Base-by-base conservation (phyloP, 1,140 invertebrate species). In the Drosophila teissieri region DNA sequence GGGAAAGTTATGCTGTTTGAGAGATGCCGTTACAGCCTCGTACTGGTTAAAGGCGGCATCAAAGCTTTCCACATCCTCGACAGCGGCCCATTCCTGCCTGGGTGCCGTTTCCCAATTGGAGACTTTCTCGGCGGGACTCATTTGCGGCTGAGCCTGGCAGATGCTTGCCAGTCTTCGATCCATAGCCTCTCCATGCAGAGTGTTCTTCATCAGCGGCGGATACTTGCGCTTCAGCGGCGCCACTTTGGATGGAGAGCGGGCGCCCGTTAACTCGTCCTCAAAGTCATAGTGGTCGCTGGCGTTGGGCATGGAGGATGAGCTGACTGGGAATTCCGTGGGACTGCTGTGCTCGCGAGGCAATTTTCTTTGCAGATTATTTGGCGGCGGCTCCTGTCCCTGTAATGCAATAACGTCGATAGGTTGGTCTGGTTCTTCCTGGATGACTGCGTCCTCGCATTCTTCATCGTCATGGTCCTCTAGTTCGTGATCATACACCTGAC, bases 21-120 rank as follows among this genome's bases (percentile, higher is more conserved):
- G 14, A 0, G 55, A 24, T 0, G 44, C 45, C 4, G 8, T 56
- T 2, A 27, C 34, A 2, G 78, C 65, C 31, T 90, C 77, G 2
- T 78, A 65, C 44, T 65, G 45, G 7, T 79, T 64, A 15, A 92
- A 92, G 8, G 54, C 53, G 0, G 78, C 63, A 36, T 89, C 88
- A 24, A 92, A 92, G n/a, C 56, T 78, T 12, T 78, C 80, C 4
- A 92, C 91, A 64, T 92, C 91, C 36, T 92, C 91, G 12, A 92
- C 84, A 22, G 62, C 81, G 19, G 81, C 85, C 39, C 80, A 74
- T 7, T 79, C 72, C 0, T 53, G 42, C 12, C 55, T 73, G 40
- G 53, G 57, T 19, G 70, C 80, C 34, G 61, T 69, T 12, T 89
- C 63, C 91, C 91, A 92, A 12, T 52, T 64, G 6, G 61, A 65